phyloP scores from a whole-genome alignment of 2,888 invertebrate species.

The Meghimatium bilineatum region DNA sequence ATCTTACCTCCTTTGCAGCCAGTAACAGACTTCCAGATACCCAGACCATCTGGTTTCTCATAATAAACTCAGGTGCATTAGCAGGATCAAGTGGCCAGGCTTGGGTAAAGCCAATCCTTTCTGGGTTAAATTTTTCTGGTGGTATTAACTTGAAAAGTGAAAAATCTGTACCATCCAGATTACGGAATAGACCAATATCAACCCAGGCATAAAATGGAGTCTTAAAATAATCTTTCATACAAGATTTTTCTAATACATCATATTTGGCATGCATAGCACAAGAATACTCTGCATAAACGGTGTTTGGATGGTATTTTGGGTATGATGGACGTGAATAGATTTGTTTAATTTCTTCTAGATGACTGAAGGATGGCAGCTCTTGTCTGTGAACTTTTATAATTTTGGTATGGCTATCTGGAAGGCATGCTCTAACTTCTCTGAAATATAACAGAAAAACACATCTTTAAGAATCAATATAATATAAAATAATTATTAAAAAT shows the following conservation, averaged over 20 bases:
- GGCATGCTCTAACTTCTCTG: slow-evolving; percentile 51
- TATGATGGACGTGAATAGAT: slow-evolving; percentile 54
- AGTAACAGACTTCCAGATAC: slow-evolving; percentile 55
- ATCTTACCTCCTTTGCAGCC: slow-evolving; percentile 44
- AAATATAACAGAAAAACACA: not conserved
- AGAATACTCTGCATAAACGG: slow-evolving; percentile 53
- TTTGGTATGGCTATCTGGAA: slow-evolving; percentile 51
- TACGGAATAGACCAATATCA: slow-evolving; percentile 54
- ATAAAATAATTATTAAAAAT: not conserved
- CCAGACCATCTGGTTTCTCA: slow-evolving; percentile 53
- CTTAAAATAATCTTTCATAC: slow-evolving; percentile 47
- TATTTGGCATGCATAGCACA: slow-evolving; percentile 58
- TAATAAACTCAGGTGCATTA: slow-evolving; percentile 42
- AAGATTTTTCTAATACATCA: slow-evolving; percentile 51
- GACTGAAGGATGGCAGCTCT: slow-evolving; percentile 54
- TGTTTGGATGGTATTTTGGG: slow-evolving; percentile 56
- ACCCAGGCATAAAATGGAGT: slow-evolving; percentile 57
- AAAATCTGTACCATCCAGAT: slow-evolving; percentile 46
- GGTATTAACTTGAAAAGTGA: slow-evolving; percentile 54
- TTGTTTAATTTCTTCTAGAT: slow-evolving; percentile 44
- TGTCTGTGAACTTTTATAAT: slow-evolving; percentile 51
- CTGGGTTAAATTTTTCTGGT: slow-evolving; percentile 53
- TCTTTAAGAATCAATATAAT: not conserved
- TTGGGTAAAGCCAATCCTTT: slow-evolving; percentile 54
- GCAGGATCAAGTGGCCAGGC: slow-evolving; percentile 53